Evolutionary conservation across 2,888 invertebrate genomes (phyloP), one percentile per base, ranked within the genome.

Genomic region (Lacanobia oleracea): DNA sequence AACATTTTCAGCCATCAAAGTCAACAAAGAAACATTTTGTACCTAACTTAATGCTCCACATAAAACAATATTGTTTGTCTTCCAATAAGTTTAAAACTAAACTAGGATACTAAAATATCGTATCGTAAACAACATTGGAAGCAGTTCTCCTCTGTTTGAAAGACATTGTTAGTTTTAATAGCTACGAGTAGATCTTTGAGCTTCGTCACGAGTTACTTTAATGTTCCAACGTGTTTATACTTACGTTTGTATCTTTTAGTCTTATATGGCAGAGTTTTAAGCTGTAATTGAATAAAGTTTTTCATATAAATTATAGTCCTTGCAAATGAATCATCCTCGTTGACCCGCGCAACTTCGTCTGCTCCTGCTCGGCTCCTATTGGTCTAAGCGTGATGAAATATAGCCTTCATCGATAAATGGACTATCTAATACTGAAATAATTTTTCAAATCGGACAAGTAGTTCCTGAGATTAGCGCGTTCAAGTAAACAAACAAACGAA

Each of bases 91-190:
- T 56, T 56, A 33, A 37, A 57, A 33, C 18, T 57, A 45, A 18
- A 56, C 33, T 21, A 4, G 10, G 6, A 0, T 43, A 72, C 21
- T 21, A 21, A 61, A 64, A 48, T 57, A 21, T 51, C 69, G 82
- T 75, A 23, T 54, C 65, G 64, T 61, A 6, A 53, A 9, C 16
- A 10, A 54, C 23, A 71, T 57, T 75, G 84, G 63, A 64, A 64
- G 75, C 59, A 60, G 16, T 10, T 45, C 40, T 21, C 45, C 59
- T 75, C 50, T 51, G 64, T 57, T 62, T 75, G 48, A 45, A 57
- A 80, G 71, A 83, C 78, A 81, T 74, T 78, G 77, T 68, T 71
- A 27, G 64, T 73, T 79, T 75, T 67, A 72, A 72, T 70, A 69
- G 75, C 69, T 14, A n/a, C n/a, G n/a, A n/a, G n/a, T n/a, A 18